Base-by-base conservation (phyloP, 1,140 invertebrate genomes). In the Tachypleus tridentatus region DNA sequence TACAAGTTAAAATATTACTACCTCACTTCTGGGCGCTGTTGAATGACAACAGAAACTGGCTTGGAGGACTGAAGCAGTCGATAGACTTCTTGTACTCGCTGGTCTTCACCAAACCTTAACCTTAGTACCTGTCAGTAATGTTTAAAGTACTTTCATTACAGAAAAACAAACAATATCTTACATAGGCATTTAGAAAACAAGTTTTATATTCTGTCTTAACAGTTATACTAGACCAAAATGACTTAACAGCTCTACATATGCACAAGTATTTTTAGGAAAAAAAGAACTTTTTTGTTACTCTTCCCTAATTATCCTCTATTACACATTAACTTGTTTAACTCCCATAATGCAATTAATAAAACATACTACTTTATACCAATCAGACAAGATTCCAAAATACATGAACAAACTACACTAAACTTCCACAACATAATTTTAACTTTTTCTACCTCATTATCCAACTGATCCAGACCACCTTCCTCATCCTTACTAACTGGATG, bases 11-110 rank as follows among this genome's bases (percentile, higher is more conserved):
- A 29, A 29, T 29, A 29, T 29, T 29, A 29, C 49, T 70, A 77
- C 76, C 75, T 91, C 5, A 96, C 91, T 66, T 95, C 93, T 1
- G 92, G 90, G 68, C 89, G 82, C 76, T 97, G 94, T 1, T 84
- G 82, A 10, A 97, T 81, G 58, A 86, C 84, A 60, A 98, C 89
- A 52, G 82, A 83, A 3, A 94, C 89, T 0, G 94, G 93, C 65
- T 87, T 86, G 0, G 91, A 90, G 1, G 93, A 96, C 74, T 91
- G 87, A 1, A 98, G 78, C 63, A 97, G 80, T 63, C 86, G 84
- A 64, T 87, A 84, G 4, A 93, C 87, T 80, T 97, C 93, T 51
- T 85, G 79, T 58, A 97, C 83, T 63, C 94, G 80, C 69, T 86
- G 82, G 73, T 86, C 83, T 70, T 85, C 81, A 47, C 83, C 83